Conservation (phyloP, 1,140 invertebrate genomes). For the Atta cephalotes region DNA sequence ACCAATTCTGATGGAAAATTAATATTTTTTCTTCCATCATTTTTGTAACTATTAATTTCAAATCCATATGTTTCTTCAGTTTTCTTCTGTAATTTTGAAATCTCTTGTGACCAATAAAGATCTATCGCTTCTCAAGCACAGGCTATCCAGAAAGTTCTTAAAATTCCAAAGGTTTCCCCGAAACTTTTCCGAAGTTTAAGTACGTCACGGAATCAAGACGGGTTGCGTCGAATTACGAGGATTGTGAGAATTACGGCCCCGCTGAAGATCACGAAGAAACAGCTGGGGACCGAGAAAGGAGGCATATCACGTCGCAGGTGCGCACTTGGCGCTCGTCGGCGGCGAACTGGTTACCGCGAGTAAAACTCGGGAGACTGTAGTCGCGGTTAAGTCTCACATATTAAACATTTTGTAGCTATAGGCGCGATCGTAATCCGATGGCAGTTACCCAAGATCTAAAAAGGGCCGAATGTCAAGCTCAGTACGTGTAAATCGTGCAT, state of each 20-base stretch:
- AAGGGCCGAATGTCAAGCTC: conserved; percentile 85
- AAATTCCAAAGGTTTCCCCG: neutral
- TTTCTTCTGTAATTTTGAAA: neutral
- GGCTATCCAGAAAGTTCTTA: neutral
- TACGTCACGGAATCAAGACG: neutral
- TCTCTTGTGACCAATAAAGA: neutral
- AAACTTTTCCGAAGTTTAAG: neutral
- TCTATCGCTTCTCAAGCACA: conserved; percentile 23
- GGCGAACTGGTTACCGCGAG: conserved; percentile 78
- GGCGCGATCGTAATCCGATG: conserved; percentile 81
- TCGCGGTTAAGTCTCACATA: conserved; percentile 64
- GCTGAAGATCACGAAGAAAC: neutral
- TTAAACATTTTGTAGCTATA: conserved; percentile 78
- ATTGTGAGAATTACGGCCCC: neutral
- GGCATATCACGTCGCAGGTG: conserved; percentile 63
- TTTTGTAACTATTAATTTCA: neutral
- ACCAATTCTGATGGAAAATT: neutral
- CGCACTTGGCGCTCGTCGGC: conserved; percentile 77
- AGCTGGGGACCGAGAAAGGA: neutral
- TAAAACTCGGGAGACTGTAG: conserved; percentile 59
- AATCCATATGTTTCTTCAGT: neutral
- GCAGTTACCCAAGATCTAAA: conserved; percentile 84
- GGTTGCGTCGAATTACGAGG: neutral
- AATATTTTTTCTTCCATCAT: neutral
- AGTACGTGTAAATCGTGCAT: conserved; percentile 48